Base-by-base conservation (phyloP, 2,888 invertebrate species). In the Morpho achilles region DNA sequence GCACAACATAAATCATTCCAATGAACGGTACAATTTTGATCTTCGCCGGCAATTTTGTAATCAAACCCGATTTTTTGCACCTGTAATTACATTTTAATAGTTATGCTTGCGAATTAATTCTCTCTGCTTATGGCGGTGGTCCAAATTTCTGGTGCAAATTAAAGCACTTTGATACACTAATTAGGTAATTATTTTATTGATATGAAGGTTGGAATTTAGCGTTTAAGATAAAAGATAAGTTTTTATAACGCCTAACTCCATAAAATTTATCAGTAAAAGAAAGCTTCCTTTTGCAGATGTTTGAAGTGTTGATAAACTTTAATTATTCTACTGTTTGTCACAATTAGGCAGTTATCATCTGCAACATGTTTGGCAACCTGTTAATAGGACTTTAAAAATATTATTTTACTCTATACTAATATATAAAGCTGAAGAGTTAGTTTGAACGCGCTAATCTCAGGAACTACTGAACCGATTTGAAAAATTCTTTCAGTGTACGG, bases 91-190 rank as follows among this genome's bases (percentile, higher is more conserved):
- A 39, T 39, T 52, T 45, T 45, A 50, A 50, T 50, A 42, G 42
- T 10, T 43, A 42, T 44, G 43, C 51, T 44, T 10, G 32, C 7
- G 39, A 5, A 10, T 23, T 47, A 42, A 57, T 56, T 61, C 58
- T 53, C 47, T 50, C 40, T 49, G 50, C 16, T 42, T 50, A 8
- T 62, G 54, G 56, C 47, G 62, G 62, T 53, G 62, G 54, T 57
- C 57, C 47, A 41, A 16, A 22, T 50, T 10, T 46, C 44, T 50
- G 50, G 48, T 10, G 59, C 40, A 50, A 51, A 59, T 62, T 59
- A 59, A 61, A 7, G 22, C 49, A n/a, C 10, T 58, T 59, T 59
- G 56, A 61, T 62, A 49, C 50, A 39, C 44, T 49, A 43, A 52
- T 52, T 32, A 50, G 46, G 40, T 46, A 56, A 56, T 51, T 45